Evolutionary conservation across 1,140 invertebrate genomes (phyloP).

Genomic region (Drosophila ercepeae): DNA sequence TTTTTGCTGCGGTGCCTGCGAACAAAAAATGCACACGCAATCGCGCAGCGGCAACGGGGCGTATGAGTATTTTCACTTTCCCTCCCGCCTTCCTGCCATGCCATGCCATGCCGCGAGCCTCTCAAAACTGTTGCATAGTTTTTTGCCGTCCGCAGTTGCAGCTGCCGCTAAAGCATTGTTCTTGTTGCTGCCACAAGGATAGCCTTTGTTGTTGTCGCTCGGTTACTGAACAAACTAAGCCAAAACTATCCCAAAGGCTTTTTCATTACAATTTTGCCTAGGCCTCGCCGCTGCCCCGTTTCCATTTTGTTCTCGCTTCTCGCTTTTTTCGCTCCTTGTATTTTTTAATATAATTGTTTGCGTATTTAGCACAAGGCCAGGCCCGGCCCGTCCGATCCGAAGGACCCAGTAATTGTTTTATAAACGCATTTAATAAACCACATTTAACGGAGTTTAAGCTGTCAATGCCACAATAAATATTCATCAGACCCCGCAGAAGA

Average conservation of each 20-base stretch:
- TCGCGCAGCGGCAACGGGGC: slow-evolving; percentile 65
- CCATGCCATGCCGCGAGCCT: slow-evolving; percentile 20
- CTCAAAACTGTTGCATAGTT: slow-evolving; percentile 74
- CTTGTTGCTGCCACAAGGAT: slow-evolving; percentile 34
- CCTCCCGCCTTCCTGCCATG: background rate
- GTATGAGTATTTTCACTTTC: slow-evolving; percentile 58
- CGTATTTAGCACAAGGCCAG: slow-evolving; percentile 68
- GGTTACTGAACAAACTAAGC: slow-evolving; percentile 52
- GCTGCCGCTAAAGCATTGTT: slow-evolving; percentile 29
- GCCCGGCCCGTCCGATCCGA: slow-evolving; percentile 14
- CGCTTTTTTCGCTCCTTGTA: slow-evolving; percentile 13
- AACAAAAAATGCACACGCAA: slow-evolving; percentile 73
- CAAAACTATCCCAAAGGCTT: slow-evolving; percentile 76
- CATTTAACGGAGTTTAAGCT: slow-evolving; percentile 59
- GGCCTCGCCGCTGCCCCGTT: slow-evolving; percentile 1
- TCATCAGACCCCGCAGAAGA: slow-evolving; percentile 38
- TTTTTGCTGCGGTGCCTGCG: slow-evolving; percentile 52
- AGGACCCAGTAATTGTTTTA: slow-evolving; percentile 64
- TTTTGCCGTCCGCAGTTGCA: slow-evolving; percentile 42
- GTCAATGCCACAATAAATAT: slow-evolving; percentile 67
- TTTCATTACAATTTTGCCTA: slow-evolving; percentile 70
- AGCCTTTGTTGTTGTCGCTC: slow-evolving; percentile 57
- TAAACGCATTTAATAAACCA: slow-evolving; percentile 54
- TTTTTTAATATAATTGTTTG: slow-evolving; percentile 67
- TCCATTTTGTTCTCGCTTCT: slow-evolving; percentile 6